Conservation (phyloP, 2,888 invertebrate genomes). For the Calameuta filiformis region DNA sequence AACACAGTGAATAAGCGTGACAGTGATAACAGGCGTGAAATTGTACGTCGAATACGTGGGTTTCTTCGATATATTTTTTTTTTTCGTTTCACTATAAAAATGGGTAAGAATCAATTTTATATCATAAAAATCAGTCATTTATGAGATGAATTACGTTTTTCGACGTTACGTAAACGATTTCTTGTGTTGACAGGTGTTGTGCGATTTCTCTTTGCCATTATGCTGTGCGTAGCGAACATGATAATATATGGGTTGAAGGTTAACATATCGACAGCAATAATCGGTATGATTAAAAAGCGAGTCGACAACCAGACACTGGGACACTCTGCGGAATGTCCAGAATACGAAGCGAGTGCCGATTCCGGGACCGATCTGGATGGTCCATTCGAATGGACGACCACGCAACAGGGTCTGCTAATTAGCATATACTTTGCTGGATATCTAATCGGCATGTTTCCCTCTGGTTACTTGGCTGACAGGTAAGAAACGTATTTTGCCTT, state of each 20-base stretch:
- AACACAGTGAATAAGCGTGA: too few relatives aligned
- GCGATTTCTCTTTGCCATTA: constrained; percentile 55
- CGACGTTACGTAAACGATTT: not conserved
- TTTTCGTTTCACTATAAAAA: constrained; percentile 4
- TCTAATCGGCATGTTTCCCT: constrained; percentile 59
- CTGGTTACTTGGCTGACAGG: constrained; percentile 61
- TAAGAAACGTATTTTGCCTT: constrained; percentile 29
- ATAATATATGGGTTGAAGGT: constrained; percentile 61
- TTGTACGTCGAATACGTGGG: too few relatives aligned
- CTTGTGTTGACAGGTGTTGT: constrained; percentile 42
- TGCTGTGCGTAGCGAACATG: constrained; percentile 63
- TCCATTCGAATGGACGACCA: constrained; percentile 54
- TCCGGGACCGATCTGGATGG: constrained; percentile 44
- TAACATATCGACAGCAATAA: constrained; percentile 56
- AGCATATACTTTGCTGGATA: constrained; percentile 62
- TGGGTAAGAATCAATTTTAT: constrained; percentile 19
- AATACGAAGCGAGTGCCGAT: constrained; percentile 4
- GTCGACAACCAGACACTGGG: not conserved
- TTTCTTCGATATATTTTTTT: too few relatives aligned
- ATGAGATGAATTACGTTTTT: not conserved
- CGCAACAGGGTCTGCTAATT: constrained; percentile 54
- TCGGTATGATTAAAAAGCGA: constrained; percentile 53
- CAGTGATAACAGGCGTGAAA: too few relatives aligned
- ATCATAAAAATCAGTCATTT: not conserved
- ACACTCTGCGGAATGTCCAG: constrained; percentile 41